These are phyloP conservation scores for Cardiocondyla obscurior DNA, from an alignment of 1,140 invertebrate species.

Conservation along the genomic window DNA sequence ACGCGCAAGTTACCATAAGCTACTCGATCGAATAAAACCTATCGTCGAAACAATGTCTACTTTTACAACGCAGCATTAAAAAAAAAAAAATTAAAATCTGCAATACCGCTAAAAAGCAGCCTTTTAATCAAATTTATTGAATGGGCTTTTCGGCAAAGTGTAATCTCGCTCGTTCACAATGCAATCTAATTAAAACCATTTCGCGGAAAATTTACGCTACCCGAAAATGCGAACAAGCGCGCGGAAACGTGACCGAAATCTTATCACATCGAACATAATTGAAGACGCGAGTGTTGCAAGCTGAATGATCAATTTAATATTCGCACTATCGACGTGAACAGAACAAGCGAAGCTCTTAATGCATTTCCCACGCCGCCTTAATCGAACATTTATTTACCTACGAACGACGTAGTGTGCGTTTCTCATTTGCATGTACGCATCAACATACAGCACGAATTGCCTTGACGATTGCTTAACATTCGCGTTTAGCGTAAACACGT, in stretches of 20 bases:
- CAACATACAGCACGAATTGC: constrained; percentile 51
- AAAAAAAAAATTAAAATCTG: too few relatives aligned
- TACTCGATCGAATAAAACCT: constrained; percentile 18
- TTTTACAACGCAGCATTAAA: background rate
- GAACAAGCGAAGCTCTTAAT: background rate
- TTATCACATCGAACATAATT: background rate
- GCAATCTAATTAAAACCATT: constrained; percentile 15
- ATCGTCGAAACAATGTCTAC: background rate
- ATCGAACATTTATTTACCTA: constrained; percentile 65
- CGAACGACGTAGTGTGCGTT: constrained; percentile 26
- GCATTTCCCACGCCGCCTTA: constrained; percentile 55
- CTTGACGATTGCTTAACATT: constrained; percentile 67
- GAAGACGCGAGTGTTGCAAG: background rate
- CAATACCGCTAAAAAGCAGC: background rate
- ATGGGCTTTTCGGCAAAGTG: constrained; percentile 6
- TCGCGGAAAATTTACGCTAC: background rate
- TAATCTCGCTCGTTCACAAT: constrained; percentile 10
- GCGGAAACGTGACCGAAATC: background rate
- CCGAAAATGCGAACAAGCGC: background rate
- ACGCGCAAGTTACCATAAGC: background rate
- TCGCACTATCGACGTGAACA: background rate
- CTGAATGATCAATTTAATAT: constrained; percentile 14
- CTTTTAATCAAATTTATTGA: constrained; percentile 11
- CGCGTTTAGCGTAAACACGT: constrained; percentile 58
- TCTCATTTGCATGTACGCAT: constrained; percentile 57